phyloP scores from a whole-genome alignment of 2,113 vertebrate species.

The Peucedramus taeniatus region DNA sequence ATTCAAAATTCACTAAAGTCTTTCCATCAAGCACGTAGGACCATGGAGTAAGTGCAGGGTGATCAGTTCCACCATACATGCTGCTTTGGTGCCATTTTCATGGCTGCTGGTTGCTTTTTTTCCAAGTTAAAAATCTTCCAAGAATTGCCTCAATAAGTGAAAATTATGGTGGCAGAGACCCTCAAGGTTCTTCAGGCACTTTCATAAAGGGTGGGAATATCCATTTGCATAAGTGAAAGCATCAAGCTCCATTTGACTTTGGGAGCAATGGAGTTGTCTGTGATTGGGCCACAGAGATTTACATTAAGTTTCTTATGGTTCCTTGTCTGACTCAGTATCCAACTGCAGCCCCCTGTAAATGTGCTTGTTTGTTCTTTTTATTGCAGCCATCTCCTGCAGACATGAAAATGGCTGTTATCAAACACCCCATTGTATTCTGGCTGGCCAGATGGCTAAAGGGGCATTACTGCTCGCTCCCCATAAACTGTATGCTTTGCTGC shows the following conservation, averaged over 20 bases:
- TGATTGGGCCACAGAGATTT: conserved; percentile 1
- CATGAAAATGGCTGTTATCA: conserved; percentile 29
- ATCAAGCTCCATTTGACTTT: conserved; percentile 35
- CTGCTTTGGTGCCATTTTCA: background rate
- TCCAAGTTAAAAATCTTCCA: background rate
- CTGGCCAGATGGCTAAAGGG: conserved; percentile 68
- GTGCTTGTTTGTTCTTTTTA: conserved; percentile 61
- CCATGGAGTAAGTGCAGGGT: background rate
- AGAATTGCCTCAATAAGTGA: background rate
- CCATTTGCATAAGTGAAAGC: background rate
- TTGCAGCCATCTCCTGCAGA: conserved; percentile 52
- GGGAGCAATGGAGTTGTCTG: background rate
- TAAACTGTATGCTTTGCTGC: conserved; percentile 51
- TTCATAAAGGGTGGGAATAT: background rate
- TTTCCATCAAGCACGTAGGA: rapidly evolving
- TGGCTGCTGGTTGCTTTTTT: background rate
- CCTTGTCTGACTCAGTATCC: background rate
- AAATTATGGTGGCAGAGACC: background rate
- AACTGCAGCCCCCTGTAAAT: conserved; percentile 35
- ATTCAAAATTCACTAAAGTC: background rate
- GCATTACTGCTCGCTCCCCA: conserved; percentile 43
- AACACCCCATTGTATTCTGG: conserved; percentile 51
- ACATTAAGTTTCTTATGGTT: background rate
- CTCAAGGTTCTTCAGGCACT: background rate
- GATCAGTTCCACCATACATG: background rate